Percentiles rank a stretch among this genome's conserved stretches.
Conservation (phyloP, 2,797 vertebrate species). For the Xiphophorus birchmanni region DNA sequence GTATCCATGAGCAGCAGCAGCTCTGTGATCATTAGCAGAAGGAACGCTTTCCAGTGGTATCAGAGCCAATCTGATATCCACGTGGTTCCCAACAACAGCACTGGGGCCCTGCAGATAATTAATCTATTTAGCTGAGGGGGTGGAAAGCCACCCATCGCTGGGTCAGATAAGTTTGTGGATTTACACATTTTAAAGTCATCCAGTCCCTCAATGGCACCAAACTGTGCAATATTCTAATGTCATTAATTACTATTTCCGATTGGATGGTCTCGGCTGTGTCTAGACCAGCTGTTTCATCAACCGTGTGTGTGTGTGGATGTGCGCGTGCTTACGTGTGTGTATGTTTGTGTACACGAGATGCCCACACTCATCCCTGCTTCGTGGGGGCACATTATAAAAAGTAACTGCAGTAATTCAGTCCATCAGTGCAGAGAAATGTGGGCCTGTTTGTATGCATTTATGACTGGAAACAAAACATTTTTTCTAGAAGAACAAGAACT, state of each 20-base stretch:
- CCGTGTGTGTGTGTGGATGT: slow-evolving; percentile 22
- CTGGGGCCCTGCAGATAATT: slow-evolving; percentile 73
- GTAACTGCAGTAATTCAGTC: slow-evolving; percentile 52
- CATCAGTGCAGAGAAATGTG: slow-evolving; percentile 29
- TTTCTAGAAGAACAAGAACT: not conserved
- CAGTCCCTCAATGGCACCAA: slow-evolving; percentile 78
- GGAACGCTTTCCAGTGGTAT: slow-evolving; percentile 60
- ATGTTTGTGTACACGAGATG: slow-evolving; percentile 21
- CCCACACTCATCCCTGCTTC: slow-evolving; percentile 57
- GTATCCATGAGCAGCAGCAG: slow-evolving; percentile 53
- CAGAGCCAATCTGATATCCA: slow-evolving; percentile 68
- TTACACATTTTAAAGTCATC: slow-evolving; percentile 82
- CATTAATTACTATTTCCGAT: slow-evolving; percentile 85
- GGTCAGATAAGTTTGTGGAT: slow-evolving; percentile 80
- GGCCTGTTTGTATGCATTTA: not conserved
- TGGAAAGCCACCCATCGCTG: slow-evolving; percentile 65
- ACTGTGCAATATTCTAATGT: slow-evolving; percentile 81
- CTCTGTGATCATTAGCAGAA: slow-evolving; percentile 67
- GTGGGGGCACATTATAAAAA: slow-evolving; percentile 59
- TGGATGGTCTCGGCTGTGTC: slow-evolving; percentile 81
- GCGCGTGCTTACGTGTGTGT: slow-evolving; percentile 14
- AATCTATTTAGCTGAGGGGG: slow-evolving; percentile 76
- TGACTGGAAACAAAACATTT: not conserved
- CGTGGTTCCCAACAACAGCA: slow-evolving; percentile 63
- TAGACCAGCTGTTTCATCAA: slow-evolving; percentile 82